Evolutionary conservation across 2,113 vertebrate species (phyloP).

Genomic region (Alethe diademata): DNA sequence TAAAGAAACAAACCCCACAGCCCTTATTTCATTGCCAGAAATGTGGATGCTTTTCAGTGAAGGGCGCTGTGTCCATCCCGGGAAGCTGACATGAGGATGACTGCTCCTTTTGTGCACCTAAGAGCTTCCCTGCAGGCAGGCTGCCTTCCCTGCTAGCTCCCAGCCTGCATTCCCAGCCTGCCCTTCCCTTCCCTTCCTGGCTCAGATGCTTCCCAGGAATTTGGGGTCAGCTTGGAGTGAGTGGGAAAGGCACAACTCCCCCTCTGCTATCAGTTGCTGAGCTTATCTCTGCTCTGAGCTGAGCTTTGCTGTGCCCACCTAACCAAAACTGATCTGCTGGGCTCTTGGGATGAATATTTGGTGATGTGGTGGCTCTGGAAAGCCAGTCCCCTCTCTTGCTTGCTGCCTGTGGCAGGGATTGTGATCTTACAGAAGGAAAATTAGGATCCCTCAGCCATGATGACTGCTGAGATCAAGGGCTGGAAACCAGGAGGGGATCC

Average conservation of each 20-base stretch:
- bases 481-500: background rate
- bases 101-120: constrained; percentile 41
- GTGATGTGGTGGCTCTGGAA: background rate
- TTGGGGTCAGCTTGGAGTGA: background rate
- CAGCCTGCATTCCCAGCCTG: background rate
- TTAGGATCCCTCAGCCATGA: background rate
- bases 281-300: accelerated
- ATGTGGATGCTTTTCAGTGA: background rate
- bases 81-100: background rate
- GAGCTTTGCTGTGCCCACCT: background rate
- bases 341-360: background rate
- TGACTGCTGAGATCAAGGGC: background rate
- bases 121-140: background rate
- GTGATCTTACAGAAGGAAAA: too few relatives aligned
- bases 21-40: background rate
- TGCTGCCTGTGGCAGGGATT: background rate
- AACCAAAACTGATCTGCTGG: background rate
- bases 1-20: background rate
- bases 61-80: accelerated
- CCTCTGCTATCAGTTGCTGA: accelerated
- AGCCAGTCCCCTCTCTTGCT: background rate
- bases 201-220: background rate
- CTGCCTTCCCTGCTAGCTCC: background rate
- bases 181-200: background rate
- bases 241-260: background rate